These are phyloP conservation scores for Sus scrofa DNA, from an alignment of 2,113 vertebrate genomes.

Conservation along the genomic window DNA sequence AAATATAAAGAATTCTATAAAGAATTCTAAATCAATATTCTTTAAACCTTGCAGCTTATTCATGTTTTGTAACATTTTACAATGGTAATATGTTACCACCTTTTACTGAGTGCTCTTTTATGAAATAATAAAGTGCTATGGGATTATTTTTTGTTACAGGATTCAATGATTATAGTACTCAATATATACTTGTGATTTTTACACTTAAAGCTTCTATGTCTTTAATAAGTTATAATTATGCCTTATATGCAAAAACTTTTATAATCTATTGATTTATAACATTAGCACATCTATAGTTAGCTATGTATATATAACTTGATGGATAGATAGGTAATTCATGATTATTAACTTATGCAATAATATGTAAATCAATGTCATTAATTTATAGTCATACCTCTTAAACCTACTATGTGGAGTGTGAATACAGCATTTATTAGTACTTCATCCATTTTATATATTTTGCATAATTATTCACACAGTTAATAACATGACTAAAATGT, in stretches of 20 bases:
- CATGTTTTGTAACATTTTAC: background rate
- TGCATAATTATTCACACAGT: background rate
- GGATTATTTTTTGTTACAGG: background rate
- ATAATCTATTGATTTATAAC: background rate
- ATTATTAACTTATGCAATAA: background rate
- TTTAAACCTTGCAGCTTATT: background rate
- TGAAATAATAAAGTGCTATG: background rate
- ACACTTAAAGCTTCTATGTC: background rate
- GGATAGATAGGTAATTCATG: background rate
- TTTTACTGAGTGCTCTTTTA: background rate
- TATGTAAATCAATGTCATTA: background rate
- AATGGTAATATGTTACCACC: background rate
- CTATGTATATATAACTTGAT: background rate
- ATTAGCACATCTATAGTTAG: background rate
- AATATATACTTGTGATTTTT: background rate
- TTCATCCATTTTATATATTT: background rate
- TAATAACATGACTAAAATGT: background rate
- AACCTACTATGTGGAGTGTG: background rate
- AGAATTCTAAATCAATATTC: background rate
- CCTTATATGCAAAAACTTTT: background rate
- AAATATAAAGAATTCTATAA: background rate
- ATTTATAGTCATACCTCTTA: background rate
- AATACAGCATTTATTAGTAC: background rate
- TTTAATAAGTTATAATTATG: background rate
- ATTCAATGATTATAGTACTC: background rate